These are phyloP conservation scores for Sphenopsis melanotis DNA, from an alignment of 2,797 vertebrate species.

Conservation along the genomic window DNA sequence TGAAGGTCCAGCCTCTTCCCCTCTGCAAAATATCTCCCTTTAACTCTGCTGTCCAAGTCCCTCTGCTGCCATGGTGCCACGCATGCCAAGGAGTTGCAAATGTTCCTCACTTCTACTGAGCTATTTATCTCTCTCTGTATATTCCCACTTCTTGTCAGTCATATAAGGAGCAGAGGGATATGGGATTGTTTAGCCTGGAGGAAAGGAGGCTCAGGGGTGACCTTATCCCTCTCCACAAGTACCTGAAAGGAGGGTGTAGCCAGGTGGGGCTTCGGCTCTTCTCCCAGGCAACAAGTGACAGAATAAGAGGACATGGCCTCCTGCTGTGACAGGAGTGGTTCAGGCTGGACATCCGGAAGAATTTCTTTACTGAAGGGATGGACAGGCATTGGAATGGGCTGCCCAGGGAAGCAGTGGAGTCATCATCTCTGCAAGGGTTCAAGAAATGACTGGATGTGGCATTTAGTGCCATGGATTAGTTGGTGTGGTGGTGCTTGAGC, in stretches of 20 bases:
- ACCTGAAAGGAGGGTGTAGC: background rate
- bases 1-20: background rate
- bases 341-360: background rate
- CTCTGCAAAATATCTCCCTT: background rate
- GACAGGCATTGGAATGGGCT: background rate
- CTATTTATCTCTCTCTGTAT: background rate
- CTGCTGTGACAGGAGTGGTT: background rate
- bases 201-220: background rate
- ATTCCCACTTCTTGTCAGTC: background rate
- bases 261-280: background rate
- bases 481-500: background rate
- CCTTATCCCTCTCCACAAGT: background rate
- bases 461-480: background rate
- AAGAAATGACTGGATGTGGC: background rate
- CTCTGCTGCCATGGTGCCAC: background rate
- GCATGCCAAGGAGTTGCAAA: background rate
- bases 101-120: background rate
- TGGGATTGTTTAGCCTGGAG: background rate
- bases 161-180: background rate
- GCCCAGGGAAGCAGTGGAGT: background rate
- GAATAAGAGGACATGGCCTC: background rate
- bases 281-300: background rate
- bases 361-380: background rate
- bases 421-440: background rate
- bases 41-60: background rate